phyloP scores from a whole-genome alignment of 2,113 vertebrate genomes.

The Desmodus rotundus region DNA sequence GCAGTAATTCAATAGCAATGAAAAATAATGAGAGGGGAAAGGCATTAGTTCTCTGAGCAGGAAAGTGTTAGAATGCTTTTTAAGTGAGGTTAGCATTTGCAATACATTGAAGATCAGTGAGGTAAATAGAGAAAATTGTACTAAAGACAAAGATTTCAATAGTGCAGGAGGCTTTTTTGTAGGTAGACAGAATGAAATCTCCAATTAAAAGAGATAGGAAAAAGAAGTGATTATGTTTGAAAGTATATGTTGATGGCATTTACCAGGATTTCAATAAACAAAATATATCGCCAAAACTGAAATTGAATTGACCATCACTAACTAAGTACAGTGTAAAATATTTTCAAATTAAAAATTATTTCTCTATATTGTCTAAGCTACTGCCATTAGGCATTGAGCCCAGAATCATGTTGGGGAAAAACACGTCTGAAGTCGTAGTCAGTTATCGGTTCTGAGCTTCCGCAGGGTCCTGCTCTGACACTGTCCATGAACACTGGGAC shows the following conservation, averaged over 20 bases:
- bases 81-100: background rate
- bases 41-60: background rate
- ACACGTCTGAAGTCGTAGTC: background rate
- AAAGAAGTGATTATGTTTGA: background rate
- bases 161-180: background rate
- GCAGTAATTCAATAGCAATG: constrained; percentile 27
- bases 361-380: background rate
- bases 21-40: constrained; percentile 8
- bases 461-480: background rate
- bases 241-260: background rate
- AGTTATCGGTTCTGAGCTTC: background rate
- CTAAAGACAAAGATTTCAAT: background rate
- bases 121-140: background rate
- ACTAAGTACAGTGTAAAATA: background rate
- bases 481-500: background rate
- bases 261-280: background rate
- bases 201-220: background rate
- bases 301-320: background rate
- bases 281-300: background rate
- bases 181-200: background rate
- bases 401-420: background rate
- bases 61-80: background rate
- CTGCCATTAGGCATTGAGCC: background rate
- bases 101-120: background rate
- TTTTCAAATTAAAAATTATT: background rate